Percentiles rank a stretch among this genome's conserved stretches.
Conservation (phyloP, 2,888 invertebrate species). For the Scelioninae gen. 1 region DNA sequence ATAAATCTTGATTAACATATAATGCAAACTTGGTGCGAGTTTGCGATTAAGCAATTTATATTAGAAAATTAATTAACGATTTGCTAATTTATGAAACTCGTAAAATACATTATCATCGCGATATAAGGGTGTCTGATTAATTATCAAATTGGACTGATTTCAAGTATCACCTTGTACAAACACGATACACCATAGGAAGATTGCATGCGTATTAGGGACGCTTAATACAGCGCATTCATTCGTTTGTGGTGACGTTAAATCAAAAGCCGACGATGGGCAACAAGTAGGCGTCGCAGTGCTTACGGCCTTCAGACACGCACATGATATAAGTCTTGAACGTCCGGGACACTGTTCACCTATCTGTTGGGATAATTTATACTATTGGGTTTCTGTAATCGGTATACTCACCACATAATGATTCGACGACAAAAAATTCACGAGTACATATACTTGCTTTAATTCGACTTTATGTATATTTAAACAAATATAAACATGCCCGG, state of each 20-base stretch:
- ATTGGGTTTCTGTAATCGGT: slow-evolving; percentile 67
- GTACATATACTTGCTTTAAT: slow-evolving; percentile 28
- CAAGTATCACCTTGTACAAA: slow-evolving; percentile 66
- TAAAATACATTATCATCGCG: slow-evolving; percentile 47
- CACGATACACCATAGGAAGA: slow-evolving; percentile 56
- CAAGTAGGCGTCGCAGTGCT: slow-evolving; percentile 82
- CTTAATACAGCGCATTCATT: slow-evolving; percentile 77
- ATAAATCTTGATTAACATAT: slow-evolving; percentile 40
- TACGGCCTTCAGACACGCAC: slow-evolving; percentile 83
- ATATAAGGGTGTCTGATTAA: slow-evolving; percentile 57
- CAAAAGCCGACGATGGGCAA: slow-evolving; percentile 82
- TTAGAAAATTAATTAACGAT: slow-evolving; percentile 43
- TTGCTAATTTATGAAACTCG: slow-evolving; percentile 35
- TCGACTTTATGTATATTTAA: slow-evolving; percentile 39
- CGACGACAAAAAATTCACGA: slow-evolving; percentile 24
- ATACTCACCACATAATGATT: slow-evolving; percentile 52
- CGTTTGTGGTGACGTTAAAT: slow-evolving; percentile 82
- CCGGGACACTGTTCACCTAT: slow-evolving; percentile 67
- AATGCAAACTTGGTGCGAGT: slow-evolving; percentile 2
- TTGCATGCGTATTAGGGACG: slow-evolving; percentile 69
- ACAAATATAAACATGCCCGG: slow-evolving; percentile 36
- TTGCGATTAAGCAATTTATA: slow-evolving; percentile 35
- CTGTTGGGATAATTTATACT: slow-evolving; percentile 67
- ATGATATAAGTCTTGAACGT: slow-evolving; percentile 75
- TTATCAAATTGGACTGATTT: slow-evolving; percentile 66